These are phyloP conservation scores for Gallirallus australis DNA, from an alignment of 2,797 vertebrate species.

Conservation along the genomic window DNA sequence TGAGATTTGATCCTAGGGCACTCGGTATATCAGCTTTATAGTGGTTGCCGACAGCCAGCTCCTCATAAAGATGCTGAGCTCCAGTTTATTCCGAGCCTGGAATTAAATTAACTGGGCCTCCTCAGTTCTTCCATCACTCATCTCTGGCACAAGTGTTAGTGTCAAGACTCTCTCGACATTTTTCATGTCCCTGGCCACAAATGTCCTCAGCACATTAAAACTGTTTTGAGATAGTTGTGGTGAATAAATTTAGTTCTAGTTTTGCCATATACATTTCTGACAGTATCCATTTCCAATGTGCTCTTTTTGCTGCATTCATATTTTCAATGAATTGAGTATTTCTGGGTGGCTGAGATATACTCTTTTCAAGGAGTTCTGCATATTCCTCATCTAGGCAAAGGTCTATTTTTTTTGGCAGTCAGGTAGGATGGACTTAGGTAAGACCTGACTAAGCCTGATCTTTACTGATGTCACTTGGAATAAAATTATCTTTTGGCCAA, in stretches of 20 bases:
- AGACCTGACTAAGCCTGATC: not conserved
- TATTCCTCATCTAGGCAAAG: not conserved
- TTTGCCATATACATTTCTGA: not conserved
- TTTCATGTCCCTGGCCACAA: not conserved
- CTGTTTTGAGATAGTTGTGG: not conserved
- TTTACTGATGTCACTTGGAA: not conserved
- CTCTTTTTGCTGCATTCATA: not conserved
- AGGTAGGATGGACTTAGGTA: not conserved
- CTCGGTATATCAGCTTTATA: not conserved
- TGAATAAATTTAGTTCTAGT: not conserved
- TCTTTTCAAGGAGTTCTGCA: not conserved
- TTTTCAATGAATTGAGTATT: not conserved
- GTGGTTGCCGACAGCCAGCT: not conserved
- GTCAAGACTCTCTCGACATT: not conserved
- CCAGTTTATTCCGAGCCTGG: not conserved
- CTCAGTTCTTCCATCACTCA: slow-evolving; percentile 15
- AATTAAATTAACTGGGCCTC: not conserved
- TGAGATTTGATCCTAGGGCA: not conserved
- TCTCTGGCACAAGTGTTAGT: not conserved
- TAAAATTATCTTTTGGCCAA: not conserved
- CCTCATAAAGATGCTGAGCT: not conserved
- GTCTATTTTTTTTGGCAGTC: not conserved
- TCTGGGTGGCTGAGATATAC: not conserved
- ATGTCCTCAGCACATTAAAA: not conserved
- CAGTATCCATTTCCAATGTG: not conserved